These are phyloP conservation scores for Sterrhoptilus dennistouni DNA, from an alignment of 2,113 vertebrate species.

Conservation along the genomic window DNA sequence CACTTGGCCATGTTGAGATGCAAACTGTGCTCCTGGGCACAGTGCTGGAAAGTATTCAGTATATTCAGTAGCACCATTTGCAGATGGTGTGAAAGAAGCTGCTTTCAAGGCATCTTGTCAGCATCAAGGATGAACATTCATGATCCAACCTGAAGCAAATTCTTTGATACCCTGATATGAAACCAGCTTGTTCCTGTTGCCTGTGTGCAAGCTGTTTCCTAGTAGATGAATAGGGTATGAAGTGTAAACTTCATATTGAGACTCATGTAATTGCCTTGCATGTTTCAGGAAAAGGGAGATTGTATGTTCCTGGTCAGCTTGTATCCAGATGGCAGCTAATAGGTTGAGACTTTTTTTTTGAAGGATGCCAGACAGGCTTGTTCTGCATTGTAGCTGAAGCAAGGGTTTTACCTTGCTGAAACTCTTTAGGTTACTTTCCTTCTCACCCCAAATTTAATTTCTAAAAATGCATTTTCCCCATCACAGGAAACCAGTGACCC, in stretches of 20 bases:
- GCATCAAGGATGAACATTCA: background rate
- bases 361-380: background rate
- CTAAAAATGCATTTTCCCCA: background rate
- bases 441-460: background rate
- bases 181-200: slow-evolving; percentile 7
- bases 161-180: background rate
- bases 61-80: background rate
- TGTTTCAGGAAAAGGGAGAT: background rate
- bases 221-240: background rate
- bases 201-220: background rate
- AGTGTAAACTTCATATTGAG: background rate
- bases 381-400: background rate
- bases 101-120: background rate
- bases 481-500: background rate
- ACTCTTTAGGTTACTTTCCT: background rate
- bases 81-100: slow-evolving; percentile 13
- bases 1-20: background rate
- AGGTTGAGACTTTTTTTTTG: background rate
- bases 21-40: background rate
- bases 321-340: background rate
- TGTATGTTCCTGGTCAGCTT: background rate
- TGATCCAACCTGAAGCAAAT: background rate
- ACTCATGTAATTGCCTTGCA: background rate
- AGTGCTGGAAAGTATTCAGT: background rate
- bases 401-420: background rate